Evolutionary conservation across 1,140 invertebrate species (phyloP).

Genomic region (Drosophila nigrodunni): DNA sequence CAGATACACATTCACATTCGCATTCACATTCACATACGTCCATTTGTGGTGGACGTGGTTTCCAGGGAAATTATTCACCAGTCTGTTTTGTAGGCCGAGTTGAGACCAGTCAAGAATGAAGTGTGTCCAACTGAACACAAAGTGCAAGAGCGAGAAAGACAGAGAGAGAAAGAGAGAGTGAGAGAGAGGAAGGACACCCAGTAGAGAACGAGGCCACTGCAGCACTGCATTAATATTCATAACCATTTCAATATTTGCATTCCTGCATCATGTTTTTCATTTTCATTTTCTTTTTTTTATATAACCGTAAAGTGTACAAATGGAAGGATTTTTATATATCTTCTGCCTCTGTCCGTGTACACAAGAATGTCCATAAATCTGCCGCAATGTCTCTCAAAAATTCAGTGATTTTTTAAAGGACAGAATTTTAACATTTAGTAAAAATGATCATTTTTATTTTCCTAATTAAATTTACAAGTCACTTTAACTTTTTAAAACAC

Average conservation of each 20-base stretch:
- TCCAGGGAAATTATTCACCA: conserved; percentile 30
- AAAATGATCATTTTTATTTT: background rate
- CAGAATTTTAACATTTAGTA: background rate
- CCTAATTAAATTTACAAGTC: background rate
- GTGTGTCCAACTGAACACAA: conserved; percentile 13
- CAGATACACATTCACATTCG: background rate
- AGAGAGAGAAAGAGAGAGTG: too few relatives aligned
- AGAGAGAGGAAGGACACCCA: background rate
- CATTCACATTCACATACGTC: conserved; percentile 4
- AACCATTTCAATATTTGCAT: conserved; percentile 39
- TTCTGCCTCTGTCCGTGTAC: background rate
- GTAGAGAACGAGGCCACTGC: conserved; percentile 22
- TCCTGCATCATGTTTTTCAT: conserved; percentile 23
- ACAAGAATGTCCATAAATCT: conserved; percentile 1
- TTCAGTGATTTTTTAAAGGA: background rate
- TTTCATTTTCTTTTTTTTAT: conserved; percentile 3
- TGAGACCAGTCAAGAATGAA: conserved; percentile 18
- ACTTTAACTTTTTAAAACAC: background rate
- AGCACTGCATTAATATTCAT: conserved; percentile 34
- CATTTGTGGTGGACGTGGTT: conserved; percentile 25
- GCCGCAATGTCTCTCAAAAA: background rate
- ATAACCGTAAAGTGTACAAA: conserved; percentile 10
- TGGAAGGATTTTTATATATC: background rate
- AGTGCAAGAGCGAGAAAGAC: background rate
- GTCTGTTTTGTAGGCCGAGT: conserved; percentile 28